Percentiles rank a stretch among this genome's conserved stretches.
These are phyloP conservation scores for Andinoacara biseriatus DNA, from an alignment of 2,113 vertebrate genomes.

Conservation along the genomic window DNA sequence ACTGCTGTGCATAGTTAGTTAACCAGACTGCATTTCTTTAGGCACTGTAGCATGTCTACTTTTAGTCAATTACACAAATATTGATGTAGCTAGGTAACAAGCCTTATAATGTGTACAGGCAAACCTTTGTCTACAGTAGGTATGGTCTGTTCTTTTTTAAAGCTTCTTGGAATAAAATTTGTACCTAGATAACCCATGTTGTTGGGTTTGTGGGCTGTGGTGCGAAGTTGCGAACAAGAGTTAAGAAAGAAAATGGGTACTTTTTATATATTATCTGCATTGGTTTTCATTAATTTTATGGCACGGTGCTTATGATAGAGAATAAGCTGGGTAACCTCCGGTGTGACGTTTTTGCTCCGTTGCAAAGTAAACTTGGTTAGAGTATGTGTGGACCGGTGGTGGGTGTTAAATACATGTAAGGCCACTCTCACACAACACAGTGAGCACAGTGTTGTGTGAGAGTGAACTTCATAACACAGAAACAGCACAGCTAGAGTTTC, in stretches of 20 bases:
- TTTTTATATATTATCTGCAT: neutral
- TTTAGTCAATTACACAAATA: slow-evolving; percentile 51
- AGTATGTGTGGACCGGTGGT: slow-evolving; percentile 13
- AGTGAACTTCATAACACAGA: slow-evolving; percentile 40
- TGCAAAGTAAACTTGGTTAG: slow-evolving; percentile 16
- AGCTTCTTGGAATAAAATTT: neutral
- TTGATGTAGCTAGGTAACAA: slow-evolving; percentile 59
- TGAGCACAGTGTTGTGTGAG: slow-evolving; percentile 26
- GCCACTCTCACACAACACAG: slow-evolving; percentile 47
- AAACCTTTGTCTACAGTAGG: neutral
- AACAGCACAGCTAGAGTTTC: slow-evolving; percentile 64
- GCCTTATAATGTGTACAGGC: neutral
- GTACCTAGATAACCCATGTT: neutral
- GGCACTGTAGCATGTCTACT: slow-evolving; percentile 18
- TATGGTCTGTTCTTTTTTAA: neutral
- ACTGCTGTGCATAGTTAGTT: slow-evolving; percentile 26
- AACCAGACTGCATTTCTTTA: slow-evolving; percentile 30
- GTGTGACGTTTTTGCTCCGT: neutral
- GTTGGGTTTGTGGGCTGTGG: neutral
- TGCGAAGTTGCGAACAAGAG: neutral
- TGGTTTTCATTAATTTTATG: neutral
- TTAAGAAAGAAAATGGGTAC: neutral
- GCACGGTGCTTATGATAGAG: neutral
- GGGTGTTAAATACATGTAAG: slow-evolving; percentile 47
- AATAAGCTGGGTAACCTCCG: neutral